Conservation (phyloP, 2,888 invertebrate species). For the Euphydryas editha region DNA sequence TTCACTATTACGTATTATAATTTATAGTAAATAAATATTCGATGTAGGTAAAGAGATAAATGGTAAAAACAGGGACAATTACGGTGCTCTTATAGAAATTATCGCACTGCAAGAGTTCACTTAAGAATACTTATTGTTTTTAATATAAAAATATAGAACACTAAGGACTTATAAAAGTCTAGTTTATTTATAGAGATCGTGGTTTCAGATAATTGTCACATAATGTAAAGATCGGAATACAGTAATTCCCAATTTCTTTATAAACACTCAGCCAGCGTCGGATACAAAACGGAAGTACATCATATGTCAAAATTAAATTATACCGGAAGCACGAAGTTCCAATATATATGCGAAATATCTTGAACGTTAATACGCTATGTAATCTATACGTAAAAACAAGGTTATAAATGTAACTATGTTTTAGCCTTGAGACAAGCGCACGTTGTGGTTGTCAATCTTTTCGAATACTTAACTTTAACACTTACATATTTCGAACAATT, state of each 20-base stretch:
- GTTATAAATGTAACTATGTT: not conserved
- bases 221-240: not conserved
- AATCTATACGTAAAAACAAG: not conserved
- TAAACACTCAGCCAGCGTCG: not conserved
- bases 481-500: not conserved
- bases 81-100: too few species aligned
- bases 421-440: conserved; percentile 8
- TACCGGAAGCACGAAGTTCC: not conserved
- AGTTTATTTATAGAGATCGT: too few species aligned
- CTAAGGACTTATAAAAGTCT: too few species aligned
- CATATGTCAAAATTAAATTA: not conserved
- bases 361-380: not conserved
- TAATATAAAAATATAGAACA: too few species aligned
- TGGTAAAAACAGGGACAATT: too few species aligned
- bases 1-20: not conserved
- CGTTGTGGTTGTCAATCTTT: conserved; percentile 1
- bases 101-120: too few species aligned
- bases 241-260: too few species aligned
- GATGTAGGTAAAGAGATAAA: too few species aligned
- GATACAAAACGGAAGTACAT: not conserved
- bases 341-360: not conserved
- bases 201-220: not conserved
- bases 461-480: conserved; percentile 6
- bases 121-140: too few species aligned
- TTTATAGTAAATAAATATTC: too few species aligned